Base-by-base conservation (phyloP, 2,113 vertebrate species). In the Notarius lentiginosus region DNA sequence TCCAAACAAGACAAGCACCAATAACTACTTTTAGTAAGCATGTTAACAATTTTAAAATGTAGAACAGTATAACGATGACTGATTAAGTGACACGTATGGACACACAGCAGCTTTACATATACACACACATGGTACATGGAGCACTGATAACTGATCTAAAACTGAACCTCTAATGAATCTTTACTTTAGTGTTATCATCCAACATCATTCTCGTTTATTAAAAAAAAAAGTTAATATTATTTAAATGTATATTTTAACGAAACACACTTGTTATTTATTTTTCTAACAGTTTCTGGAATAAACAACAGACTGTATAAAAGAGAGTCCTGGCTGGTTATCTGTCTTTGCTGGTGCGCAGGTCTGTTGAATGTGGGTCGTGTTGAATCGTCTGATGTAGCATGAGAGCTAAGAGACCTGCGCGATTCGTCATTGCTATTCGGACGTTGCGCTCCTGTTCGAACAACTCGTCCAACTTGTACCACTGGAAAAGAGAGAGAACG, bases 311-410 rank as follows among this genome's bases (percentile, higher is more conserved):
- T 1, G 5, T 79, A 27, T 55, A 55, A 79, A 79, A 79, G 24
- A 58, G 41, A 22, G 5, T 80, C 83, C 66, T 73, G 72, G 12
- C 53, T 11, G 80, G 87, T 83, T 96, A 97, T 90, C 96, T 94
- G 85, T 97, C 96, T 14, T 96, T 96, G 91, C 92, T 93, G 15
- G 95, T 94, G 63, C 97, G 95, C 63, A 98, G 94, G 91, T 98
- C 97, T 0, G 97, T 96, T 55, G 96, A 96, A 87, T 96, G 94
- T 0, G 97, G 97, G 90, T 98, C 97, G 0, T 98, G 97, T 70
- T 98, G 97, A 85, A 98, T 98, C 17, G 97, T 98, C 85, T 98
- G 97, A 90, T 98, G 97, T 79, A 98, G 91, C 96, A 98, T 98
- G 63, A 98, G 94, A 63, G 97, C 97, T 90, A 98, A 89, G 20